These are phyloP conservation scores for Rostratula benghalensis DNA, from an alignment of 2,113 vertebrate genomes.

Conservation along the genomic window DNA sequence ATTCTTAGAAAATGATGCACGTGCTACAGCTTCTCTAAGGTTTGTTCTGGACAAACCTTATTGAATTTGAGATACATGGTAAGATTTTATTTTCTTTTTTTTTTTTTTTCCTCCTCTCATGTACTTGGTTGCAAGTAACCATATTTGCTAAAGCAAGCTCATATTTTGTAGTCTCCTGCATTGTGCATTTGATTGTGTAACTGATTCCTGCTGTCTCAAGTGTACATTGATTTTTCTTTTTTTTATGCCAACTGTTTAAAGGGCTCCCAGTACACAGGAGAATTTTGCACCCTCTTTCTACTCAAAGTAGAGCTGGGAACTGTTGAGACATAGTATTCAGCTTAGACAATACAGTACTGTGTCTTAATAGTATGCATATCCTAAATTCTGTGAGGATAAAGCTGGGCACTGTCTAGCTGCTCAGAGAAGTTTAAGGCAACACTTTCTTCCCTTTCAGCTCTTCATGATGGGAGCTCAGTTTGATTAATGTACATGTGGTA, in stretches of 20 bases:
- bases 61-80: not conserved
- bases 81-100: not conserved
- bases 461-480: not conserved
- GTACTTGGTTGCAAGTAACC: not conserved
- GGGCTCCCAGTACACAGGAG: not conserved
- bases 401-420: not conserved
- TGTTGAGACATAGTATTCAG: not conserved
- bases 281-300: not conserved
- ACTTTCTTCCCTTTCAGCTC: not conserved
- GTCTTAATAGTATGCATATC: not conserved
- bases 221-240: not conserved
- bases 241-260: not conserved
- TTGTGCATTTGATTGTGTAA: not conserved
- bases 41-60: not conserved
- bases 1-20: not conserved
- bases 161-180: not conserved
- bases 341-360: not conserved
- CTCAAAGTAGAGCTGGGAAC: not conserved
- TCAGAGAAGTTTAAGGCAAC: not conserved
- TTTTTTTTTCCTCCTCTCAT: not conserved
- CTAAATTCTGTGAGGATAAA: not conserved
- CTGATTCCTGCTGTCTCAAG: not conserved
- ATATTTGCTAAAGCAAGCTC: not conserved
- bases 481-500: not conserved
- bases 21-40: not conserved